Evolutionary conservation across 2,888 invertebrate species (phyloP).

Genomic region (Bellardia pandia): DNA sequence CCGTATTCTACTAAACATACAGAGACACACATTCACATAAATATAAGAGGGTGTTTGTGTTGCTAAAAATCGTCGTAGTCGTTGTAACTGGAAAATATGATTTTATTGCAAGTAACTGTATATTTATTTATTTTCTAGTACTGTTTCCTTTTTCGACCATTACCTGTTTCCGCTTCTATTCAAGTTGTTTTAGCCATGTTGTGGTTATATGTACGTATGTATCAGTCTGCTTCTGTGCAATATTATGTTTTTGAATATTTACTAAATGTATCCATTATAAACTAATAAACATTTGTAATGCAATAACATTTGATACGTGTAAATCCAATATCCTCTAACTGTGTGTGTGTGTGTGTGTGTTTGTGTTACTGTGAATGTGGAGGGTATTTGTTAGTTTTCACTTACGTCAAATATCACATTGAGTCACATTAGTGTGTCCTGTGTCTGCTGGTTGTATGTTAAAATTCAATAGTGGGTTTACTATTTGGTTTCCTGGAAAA

Average conservation of each 20-base stretch:
- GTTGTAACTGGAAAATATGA: constrained; percentile 42
- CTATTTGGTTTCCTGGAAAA: constrained; percentile 46
- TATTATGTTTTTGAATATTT: constrained; percentile 12
- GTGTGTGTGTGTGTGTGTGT: constrained; percentile 4
- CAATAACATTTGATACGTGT: constrained; percentile 50
- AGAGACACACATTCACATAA: neutral
- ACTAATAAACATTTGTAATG: constrained; percentile 68
- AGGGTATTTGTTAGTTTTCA: neutral
- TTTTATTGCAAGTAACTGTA: constrained; percentile 43
- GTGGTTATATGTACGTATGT: neutral
- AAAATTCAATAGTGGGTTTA: constrained; percentile 49
- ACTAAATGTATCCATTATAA: constrained; percentile 54
- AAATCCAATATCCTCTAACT: constrained; percentile 59
- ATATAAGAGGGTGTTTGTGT: neutral
- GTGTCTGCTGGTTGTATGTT: constrained; percentile 12
- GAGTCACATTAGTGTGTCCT: neutral
- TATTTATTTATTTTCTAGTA: constrained; percentile 33
- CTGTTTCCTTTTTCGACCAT: constrained; percentile 61
- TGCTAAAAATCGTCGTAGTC: too few relatives aligned
- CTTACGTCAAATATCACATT: neutral
- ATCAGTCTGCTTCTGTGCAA: neutral
- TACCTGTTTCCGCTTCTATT: constrained; percentile 46
- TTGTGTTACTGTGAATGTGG: neutral
- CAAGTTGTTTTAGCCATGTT: constrained; percentile 4
- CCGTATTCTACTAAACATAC: too few relatives aligned